Percentiles rank a stretch among this genome's conserved stretches.
phyloP scores from a whole-genome alignment of 2,888 invertebrate species.

The Drosophila neonasuta region DNA sequence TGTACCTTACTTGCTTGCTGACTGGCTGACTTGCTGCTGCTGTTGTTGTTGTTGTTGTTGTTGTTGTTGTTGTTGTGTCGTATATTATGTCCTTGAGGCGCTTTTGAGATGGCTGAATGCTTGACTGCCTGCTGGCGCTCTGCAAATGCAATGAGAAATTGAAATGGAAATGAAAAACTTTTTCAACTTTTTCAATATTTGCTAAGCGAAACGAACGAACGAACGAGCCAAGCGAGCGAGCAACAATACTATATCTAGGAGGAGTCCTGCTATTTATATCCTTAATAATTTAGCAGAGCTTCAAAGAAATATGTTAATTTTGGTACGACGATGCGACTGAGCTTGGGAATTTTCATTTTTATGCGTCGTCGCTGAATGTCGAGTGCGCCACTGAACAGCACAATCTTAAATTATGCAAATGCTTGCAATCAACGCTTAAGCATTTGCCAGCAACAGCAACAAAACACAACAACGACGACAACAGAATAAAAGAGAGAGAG shows the following conservation, averaged over 20 bases:
- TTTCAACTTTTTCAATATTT: slow-evolving; percentile 66
- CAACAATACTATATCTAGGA: slow-evolving; percentile 20
- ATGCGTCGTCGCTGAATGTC: slow-evolving; percentile 47
- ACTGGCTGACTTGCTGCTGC: no score
- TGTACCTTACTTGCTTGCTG: slow-evolving; percentile 8
- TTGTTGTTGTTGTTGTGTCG: slow-evolving; percentile 19
- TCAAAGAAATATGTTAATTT: slow-evolving; percentile 74
- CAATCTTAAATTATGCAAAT: slow-evolving; percentile 75
- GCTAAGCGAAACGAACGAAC: slow-evolving; percentile 19
- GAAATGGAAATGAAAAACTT: slow-evolving; percentile 69
- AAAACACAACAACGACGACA: slow-evolving; percentile 30
- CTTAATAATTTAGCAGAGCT: slow-evolving; percentile 73
- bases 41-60: slow-evolving; percentile 9
- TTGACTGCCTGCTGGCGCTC: slow-evolving; percentile 29
- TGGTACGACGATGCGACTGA: slow-evolving; percentile 28
- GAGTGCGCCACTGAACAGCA: slow-evolving; percentile 53
- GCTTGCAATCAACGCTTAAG: slow-evolving; percentile 73
- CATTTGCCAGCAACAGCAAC: slow-evolving; percentile 44
- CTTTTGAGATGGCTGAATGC: slow-evolving; percentile 14
- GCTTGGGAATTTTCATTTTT: slow-evolving; percentile 68
- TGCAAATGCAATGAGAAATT: slow-evolving; percentile 64
- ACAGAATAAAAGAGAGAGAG: slow-evolving; percentile 22
- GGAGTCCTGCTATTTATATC: slow-evolving; percentile 58
- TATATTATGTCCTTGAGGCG: slow-evolving; percentile 19
- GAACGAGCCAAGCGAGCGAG: slow-evolving; percentile 14